Conservation (phyloP, 2,888 invertebrate species). For the Copidosoma aretas region DNA sequence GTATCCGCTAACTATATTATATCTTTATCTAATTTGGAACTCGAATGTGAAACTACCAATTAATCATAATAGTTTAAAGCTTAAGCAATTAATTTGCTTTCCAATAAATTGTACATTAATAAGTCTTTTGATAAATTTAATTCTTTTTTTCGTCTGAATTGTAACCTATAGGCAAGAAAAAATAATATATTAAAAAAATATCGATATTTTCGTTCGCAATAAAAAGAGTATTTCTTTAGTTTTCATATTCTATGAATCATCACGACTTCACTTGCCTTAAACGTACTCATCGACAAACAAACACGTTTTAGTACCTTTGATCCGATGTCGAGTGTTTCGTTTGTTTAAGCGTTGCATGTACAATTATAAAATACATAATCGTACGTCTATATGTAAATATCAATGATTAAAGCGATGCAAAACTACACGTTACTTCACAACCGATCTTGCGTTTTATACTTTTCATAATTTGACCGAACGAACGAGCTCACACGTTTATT, state of each 20-base stretch:
- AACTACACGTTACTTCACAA: too few relatives aligned
- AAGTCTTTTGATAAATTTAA: neutral
- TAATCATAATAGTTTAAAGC: neutral
- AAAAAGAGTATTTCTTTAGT: constrained; percentile 15
- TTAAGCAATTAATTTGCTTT: neutral
- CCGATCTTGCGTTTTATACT: too few relatives aligned
- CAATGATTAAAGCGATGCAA: too few relatives aligned
- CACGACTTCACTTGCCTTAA: constrained; percentile 9
- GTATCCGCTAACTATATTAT: constrained; percentile 3
- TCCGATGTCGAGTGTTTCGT: constrained; percentile 4
- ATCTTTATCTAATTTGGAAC: neutral
- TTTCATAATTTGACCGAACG: too few relatives aligned
- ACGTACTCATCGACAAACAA: constrained; percentile 2
- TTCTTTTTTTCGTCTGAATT: neutral
- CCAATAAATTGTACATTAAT: neutral
- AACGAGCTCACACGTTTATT: too few relatives aligned
- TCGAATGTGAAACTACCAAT: neutral
- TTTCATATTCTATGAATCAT: constrained; percentile 6
- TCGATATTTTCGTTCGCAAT: neutral
- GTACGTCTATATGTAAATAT: too few relatives aligned
- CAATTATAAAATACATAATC: too few relatives aligned
- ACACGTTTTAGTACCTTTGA: constrained; percentile 17
- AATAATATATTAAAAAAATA: constrained; percentile 25
- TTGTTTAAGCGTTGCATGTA: constrained; percentile 1
- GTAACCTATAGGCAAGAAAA: neutral